Base-by-base conservation (phyloP, 1,140 invertebrate genomes). In the Musca vetustissima region DNA sequence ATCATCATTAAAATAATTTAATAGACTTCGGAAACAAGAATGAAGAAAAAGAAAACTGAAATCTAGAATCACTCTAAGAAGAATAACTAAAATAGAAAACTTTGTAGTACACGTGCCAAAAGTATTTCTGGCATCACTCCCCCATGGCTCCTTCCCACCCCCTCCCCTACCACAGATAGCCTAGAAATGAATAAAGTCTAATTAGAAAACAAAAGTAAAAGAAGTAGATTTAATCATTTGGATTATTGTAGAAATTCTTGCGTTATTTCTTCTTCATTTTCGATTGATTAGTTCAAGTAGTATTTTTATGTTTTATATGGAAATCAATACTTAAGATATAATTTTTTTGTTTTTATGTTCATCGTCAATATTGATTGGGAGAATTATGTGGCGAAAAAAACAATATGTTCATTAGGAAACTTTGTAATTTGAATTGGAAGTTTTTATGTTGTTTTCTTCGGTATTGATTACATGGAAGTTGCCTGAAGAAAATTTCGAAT, bases 1-100 rank as follows among this genome's bases (percentile, higher is more conserved):
- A 61, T 61, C n/a, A 14, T 36, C 57, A 61, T 61, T 61, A 61
- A 36, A 36, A 61, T 61, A 61, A 61, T 61, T 61, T 19, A 61
- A 36, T 7, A 17, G 13, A 57, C 24, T 52, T 19, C 14, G 1
- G 25, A 6, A 28, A 19, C 14, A 59, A 59, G n/a, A 36, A 28
- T n/a, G n/a, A 36, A 61, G 19, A n/a, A 4, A 61, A 21, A 43
- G 36, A 21, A 61, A 15, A 61, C 36, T 11, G 19, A 19, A 52
- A 52, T 21, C n/a, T n/a, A n/a, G 49, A 9, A 22, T 4, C 17
- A 17, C 3, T 13, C 8, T 11, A 17, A 59, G 55, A 61, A 61
- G 32, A 19, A 61, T n/a, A 59, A 61, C 32, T 61, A 19, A 61
- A 19, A 6, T 17, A 19, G 8, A 15, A 36, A 17, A 13, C 28